These are phyloP conservation scores for Tragelaphus imberbis DNA, from an alignment of 2,113 vertebrate genomes.

Conservation along the genomic window DNA sequence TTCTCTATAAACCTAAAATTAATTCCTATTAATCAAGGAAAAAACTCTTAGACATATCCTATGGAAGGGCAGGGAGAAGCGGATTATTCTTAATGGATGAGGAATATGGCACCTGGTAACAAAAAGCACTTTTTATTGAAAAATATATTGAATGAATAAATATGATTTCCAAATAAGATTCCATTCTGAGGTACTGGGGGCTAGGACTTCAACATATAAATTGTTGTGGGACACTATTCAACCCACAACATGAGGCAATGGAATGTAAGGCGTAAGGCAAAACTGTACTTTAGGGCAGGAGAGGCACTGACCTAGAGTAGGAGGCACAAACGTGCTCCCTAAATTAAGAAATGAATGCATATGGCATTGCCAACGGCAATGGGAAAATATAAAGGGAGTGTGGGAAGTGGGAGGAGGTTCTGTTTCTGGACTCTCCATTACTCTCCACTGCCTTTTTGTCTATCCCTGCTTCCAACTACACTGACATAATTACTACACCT, in stretches of 20 bases:
- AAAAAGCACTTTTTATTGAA: neutral
- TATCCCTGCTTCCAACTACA: neutral
- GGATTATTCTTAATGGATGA: neutral
- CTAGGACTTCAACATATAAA: neutral
- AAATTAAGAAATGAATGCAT: neutral
- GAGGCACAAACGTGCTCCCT: neutral
- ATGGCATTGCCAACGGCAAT: neutral
- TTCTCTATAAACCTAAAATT: neutral
- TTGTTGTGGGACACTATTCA: neutral
- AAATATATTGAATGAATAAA: neutral
- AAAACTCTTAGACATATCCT: neutral
- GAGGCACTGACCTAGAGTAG: neutral
- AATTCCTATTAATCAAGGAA: neutral
- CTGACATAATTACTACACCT: neutral
- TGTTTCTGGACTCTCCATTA: neutral
- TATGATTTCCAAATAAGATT: neutral
- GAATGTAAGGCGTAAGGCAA: neutral
- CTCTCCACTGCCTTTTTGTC: neutral
- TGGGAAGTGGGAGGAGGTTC: neutral
- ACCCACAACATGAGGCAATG: neutral
- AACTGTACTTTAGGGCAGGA: neutral
- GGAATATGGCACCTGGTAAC: neutral
- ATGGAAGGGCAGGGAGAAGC: neutral
- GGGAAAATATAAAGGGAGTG: neutral
- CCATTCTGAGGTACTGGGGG: neutral